Evolutionary conservation across 1,140 invertebrate genomes (phyloP).

Genomic region (Aleiodes sp.): DNA sequence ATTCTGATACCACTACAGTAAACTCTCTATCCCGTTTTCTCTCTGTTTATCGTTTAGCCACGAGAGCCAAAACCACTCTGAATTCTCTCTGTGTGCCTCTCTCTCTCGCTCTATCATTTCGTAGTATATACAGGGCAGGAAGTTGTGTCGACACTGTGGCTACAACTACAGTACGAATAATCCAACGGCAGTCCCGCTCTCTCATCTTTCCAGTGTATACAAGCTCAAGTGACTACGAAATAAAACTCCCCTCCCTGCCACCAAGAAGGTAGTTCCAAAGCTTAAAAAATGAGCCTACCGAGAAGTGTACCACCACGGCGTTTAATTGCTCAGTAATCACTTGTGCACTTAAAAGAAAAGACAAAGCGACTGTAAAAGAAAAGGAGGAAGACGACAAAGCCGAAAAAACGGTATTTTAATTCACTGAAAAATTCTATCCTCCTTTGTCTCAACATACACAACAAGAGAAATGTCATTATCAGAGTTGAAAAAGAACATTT

Average conservation of each 20-base stretch:
- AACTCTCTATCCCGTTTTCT: background rate
- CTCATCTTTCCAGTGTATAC: background rate
- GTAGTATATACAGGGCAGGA: slow-evolving; percentile 18
- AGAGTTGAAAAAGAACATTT: no score
- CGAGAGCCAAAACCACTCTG: slow-evolving; percentile 21
- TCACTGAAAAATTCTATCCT: no score
- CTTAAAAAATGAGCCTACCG: background rate
- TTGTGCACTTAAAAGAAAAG: no score
- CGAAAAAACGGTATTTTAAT: no score
- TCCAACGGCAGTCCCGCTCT: no score
- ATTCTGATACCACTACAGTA: background rate
- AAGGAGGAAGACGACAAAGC: no score
- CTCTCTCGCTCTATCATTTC: background rate
- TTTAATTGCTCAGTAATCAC: no score
- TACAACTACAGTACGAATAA: background rate
- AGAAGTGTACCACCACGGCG: background rate
- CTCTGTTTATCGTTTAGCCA: slow-evolving; percentile 20
- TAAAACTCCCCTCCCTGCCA: no score
- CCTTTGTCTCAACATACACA: no score
- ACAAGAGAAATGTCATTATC: no score
- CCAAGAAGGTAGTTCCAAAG: background rate
- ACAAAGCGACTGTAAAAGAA: no score
- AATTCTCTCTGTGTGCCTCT: background rate
- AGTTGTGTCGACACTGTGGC: slow-evolving; percentile 24
- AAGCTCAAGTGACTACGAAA: background rate